Evolutionary conservation across 2,888 invertebrate genomes (phyloP).

Genomic region (Zygogramma bicolorata): DNA sequence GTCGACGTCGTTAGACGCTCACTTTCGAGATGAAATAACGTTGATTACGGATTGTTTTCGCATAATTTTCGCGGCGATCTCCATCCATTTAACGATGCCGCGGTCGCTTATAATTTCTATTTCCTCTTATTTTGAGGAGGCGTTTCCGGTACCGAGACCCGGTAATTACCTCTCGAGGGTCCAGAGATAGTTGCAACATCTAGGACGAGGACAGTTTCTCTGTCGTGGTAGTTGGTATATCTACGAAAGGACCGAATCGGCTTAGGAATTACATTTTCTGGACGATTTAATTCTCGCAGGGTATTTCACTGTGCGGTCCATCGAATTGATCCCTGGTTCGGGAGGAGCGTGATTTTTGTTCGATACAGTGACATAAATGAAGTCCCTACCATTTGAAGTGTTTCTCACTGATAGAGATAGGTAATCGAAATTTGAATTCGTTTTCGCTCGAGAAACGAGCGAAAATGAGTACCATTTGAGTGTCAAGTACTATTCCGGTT

Average conservation of each 20-base stretch:
- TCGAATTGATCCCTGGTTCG: too few species aligned
- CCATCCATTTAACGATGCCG: background rate
- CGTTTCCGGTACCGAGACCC: constrained; percentile 2
- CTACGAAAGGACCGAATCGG: background rate
- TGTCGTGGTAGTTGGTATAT: background rate
- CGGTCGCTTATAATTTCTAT: constrained; percentile 11
- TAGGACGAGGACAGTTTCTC: background rate
- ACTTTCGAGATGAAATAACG: constrained; percentile 3
- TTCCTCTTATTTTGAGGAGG: constrained; percentile 12
- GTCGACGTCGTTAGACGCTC: background rate
- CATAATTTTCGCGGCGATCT: background rate
- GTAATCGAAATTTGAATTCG: too few species aligned
- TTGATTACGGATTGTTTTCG: constrained; percentile 17
- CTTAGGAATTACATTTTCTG: background rate
- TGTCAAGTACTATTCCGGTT: too few species aligned
- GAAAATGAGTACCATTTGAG: too few species aligned
- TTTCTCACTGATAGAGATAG: too few species aligned
- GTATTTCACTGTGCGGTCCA: too few species aligned
- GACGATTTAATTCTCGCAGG: background rate
- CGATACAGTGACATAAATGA: too few species aligned
- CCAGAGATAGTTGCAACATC: background rate
- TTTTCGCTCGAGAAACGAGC: too few species aligned
- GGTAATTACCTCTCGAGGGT: background rate
- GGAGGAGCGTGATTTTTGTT: too few species aligned
- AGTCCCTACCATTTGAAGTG: too few species aligned